These are phyloP conservation scores for Tigriopus japonicus DNA, from an alignment of 1,140 invertebrate genomes.

Conservation along the genomic window DNA sequence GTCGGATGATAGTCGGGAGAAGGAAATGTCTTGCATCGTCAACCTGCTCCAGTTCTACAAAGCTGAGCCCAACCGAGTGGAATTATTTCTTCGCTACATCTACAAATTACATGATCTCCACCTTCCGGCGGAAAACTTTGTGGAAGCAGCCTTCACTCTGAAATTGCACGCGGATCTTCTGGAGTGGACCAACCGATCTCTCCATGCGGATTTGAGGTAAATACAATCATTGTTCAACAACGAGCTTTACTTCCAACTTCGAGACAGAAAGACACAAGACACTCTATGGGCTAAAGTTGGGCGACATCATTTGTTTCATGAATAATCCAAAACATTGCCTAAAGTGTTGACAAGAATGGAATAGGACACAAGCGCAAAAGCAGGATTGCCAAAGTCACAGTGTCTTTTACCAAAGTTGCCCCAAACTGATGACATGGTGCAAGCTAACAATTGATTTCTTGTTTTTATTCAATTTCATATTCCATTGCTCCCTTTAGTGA, in stretches of 20 bases:
- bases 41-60: constrained; percentile 94
- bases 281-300: too few species aligned
- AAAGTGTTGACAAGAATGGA: too few species aligned
- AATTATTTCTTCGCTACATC: constrained; percentile 91
- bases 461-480: too few species aligned
- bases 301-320: too few species aligned
- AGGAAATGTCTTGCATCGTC: constrained; percentile 90
- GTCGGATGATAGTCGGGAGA: constrained; percentile 74
- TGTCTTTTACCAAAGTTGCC: too few species aligned
- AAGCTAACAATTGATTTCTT: too few species aligned
- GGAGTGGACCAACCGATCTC: constrained; percentile 53
- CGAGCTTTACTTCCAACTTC: not conserved
- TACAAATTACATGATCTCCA: constrained; percentile 91
- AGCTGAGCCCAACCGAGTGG: constrained; percentile 75
- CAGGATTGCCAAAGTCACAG: too few species aligned
- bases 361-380: too few species aligned
- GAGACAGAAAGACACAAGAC: not conserved
- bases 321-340: too few species aligned
- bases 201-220: constrained; percentile 30
- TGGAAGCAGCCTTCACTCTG: constrained; percentile 87
- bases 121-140: constrained; percentile 76
- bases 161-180: constrained; percentile 79
- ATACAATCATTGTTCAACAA: not conserved
- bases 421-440: too few species aligned
- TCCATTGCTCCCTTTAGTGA: too few species aligned